Percentiles rank a stretch among this genome's conserved stretches.
These are phyloP conservation scores for Eidolon dupreanum DNA, from an alignment of 2,797 vertebrate species.

Conservation along the genomic window DNA sequence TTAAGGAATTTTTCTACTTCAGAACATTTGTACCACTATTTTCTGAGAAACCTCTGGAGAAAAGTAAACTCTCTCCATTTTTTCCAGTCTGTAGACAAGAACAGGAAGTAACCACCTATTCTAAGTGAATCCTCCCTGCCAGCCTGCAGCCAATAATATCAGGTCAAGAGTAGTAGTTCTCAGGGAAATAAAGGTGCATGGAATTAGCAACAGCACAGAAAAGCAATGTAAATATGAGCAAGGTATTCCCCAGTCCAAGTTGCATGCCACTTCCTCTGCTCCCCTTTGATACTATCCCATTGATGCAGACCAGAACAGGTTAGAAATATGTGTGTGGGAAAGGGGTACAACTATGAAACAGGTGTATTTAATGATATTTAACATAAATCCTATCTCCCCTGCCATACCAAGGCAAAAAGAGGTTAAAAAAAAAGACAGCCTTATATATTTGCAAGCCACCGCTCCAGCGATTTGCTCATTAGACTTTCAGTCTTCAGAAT, in stretches of 20 bases:
- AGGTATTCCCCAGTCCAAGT: not conserved
- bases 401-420: constrained; percentile 2
- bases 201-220: constrained; percentile 18
- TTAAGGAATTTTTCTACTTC: constrained; percentile 57
- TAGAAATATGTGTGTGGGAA: constrained; percentile 37
- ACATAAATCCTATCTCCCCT: constrained; percentile 7
- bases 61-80: constrained; percentile 56
- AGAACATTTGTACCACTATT: constrained; percentile 57
- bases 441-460: not conserved
- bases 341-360: constrained; percentile 3
- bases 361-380: constrained; percentile 24
- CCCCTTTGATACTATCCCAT: not conserved
- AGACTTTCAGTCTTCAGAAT: not conserved
- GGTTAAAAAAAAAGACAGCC: not conserved
- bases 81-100: constrained; percentile 55
- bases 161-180: constrained; percentile 34
- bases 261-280: not conserved
- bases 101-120: constrained; percentile 55
- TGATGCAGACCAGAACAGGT: constrained; percentile 20
- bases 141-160: constrained; percentile 43
- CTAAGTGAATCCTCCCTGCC: constrained; percentile 52
- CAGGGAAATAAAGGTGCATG: not conserved
- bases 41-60: constrained; percentile 55
- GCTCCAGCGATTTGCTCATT: not conserved
- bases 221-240: constrained; percentile 34